phyloP scores from a whole-genome alignment of 2,888 invertebrate species.

The Volucella zonaria region DNA sequence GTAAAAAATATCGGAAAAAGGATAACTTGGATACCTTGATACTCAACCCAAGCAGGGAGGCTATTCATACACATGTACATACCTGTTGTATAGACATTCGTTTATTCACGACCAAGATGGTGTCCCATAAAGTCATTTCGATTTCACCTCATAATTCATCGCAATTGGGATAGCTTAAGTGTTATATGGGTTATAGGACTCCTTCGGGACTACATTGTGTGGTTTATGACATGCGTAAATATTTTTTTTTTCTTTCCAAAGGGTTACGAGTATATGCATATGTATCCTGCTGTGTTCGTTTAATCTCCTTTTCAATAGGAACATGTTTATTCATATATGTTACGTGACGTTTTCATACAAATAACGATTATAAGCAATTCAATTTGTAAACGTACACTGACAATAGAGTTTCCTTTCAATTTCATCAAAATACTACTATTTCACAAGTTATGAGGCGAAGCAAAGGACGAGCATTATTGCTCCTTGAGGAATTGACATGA shows the following conservation, averaged over 20 bases:
- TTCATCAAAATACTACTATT: conserved; percentile 2
- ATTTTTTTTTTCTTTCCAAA: background rate
- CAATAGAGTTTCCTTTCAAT: conserved; percentile 4
- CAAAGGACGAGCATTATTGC: background rate
- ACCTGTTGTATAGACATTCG: background rate
- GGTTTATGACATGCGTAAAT: conserved; percentile 32
- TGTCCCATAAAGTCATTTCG: conserved; percentile 36
- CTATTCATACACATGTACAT: too few species aligned
- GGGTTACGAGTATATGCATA: too few species aligned
- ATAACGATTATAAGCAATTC: conserved; percentile 19
- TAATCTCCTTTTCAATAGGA: too few species aligned
- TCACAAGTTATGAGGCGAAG: conserved; percentile 14
- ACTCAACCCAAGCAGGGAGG: too few species aligned
- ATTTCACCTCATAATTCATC: conserved; percentile 40
- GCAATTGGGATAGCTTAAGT: conserved; percentile 7
- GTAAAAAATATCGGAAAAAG: conserved; percentile 5
- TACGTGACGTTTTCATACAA: conserved; percentile 22
- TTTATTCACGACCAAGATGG: conserved; percentile 48
- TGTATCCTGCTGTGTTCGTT: too few species aligned
- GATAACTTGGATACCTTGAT: background rate
- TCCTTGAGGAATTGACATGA: conserved; percentile 1
- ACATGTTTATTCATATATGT: background rate
- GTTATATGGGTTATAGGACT: conserved; percentile 6
- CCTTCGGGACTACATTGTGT: conserved; percentile 9
- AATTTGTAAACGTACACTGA: conserved; percentile 1